Base-by-base conservation (phyloP, 2,888 invertebrate species). In the Sympetrum striolatum region DNA sequence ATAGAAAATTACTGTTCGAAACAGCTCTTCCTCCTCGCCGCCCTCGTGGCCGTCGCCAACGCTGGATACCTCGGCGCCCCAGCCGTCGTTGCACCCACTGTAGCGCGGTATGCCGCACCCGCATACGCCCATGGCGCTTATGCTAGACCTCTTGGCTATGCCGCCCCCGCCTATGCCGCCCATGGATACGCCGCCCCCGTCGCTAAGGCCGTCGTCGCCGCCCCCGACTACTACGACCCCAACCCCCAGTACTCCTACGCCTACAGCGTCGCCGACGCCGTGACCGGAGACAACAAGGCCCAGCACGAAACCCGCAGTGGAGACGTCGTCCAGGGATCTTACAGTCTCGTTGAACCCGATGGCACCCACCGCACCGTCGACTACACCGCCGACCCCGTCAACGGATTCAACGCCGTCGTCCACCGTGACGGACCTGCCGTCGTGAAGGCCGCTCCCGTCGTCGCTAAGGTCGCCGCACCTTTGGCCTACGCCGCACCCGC, bases 11-110 rank as follows among this genome's bases (percentile, higher is more conserved):
- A 73, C 31, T 31, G 25, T 73, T 2, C 25, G 14, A 31, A 73
- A 5, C 91, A 92, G 91, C 80, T 92, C 35, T 39, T 91, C 81
- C 90, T 81, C 91, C 79, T 91, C 90, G 91, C 90, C 91, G 91
- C 91, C 91, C 80, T 91, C 90, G 91, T 91, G 90, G 91, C 91
- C 37, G 91, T 90, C 82, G 91, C 91, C 90, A 90, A 91, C 80
- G 91, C 91, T 44, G 91, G 91, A 73, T 64, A 81, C 91, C 64
- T 91, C 64, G 91, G 91, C 91, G 91, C 91, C 82, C 91, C 91
- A 35, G 90, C 90, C 22, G 90, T 90, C 39, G 86, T 86, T 22
- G 91, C 91, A 12, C 90, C 90, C 58, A 73, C 90, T 6, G 86
- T 80, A 80, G 86, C 81, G 60, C 37, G 81, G 12, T 79, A 58